Conservation (phyloP, 2,113 vertebrate genomes). For the Acanthisitta chloris region DNA sequence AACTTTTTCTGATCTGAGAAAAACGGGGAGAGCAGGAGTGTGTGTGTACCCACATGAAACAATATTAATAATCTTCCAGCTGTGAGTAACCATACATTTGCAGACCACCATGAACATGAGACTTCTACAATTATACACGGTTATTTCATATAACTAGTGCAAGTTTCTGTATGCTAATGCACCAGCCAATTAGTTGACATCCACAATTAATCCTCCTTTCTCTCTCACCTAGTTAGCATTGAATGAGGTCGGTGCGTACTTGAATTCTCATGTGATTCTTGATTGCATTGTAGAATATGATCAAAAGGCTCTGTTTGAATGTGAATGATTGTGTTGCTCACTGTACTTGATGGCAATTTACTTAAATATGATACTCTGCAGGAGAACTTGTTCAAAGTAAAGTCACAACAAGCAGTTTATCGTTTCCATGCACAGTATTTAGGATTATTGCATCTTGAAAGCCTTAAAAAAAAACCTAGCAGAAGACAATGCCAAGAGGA, state of each 20-base stretch:
- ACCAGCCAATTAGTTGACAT: conserved; percentile 31
- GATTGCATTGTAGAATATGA: conserved; percentile 77
- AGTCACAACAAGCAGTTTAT: conserved; percentile 78
- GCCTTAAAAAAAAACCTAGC: background rate
- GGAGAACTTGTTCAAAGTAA: conserved; percentile 77
- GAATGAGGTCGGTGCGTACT: conserved; percentile 22
- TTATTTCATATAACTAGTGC: background rate
- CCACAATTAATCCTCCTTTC: conserved; percentile 66
- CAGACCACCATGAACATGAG: background rate
- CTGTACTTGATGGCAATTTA: conserved; percentile 77
- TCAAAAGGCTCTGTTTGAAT: conserved; percentile 76
- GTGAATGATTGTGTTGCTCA: conserved; percentile 71
- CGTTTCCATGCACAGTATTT: conserved; percentile 74
- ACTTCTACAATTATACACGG: background rate
- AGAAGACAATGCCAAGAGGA: conserved; percentile 49
- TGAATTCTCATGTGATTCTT: conserved; percentile 76
- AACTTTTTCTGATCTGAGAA: conserved; percentile 14
- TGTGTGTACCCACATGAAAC: background rate
- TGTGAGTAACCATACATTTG: background rate
- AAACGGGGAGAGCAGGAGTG: background rate
- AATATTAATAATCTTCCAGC: background rate
- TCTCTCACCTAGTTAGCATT: conserved; percentile 66
- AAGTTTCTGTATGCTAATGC: conserved; percentile 44
- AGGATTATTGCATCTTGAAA: conserved; percentile 71
- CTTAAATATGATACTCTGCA: conserved; percentile 82